Percentiles rank a stretch among this genome's conserved stretches.
These are phyloP conservation scores for Sarcophaga subvicina DNA, from an alignment of 2,888 invertebrate species.

Conservation along the genomic window DNA sequence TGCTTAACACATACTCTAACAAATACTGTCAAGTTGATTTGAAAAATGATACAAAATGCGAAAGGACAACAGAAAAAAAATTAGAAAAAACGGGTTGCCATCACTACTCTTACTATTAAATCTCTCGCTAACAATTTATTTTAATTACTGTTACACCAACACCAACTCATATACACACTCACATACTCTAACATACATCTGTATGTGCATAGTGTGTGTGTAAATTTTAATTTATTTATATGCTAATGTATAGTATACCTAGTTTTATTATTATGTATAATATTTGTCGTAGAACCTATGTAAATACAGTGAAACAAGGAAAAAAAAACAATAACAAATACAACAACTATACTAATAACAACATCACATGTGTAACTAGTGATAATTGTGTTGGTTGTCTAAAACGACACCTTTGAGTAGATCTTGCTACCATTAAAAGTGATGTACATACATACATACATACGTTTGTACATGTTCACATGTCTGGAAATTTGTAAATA, in stretches of 20 bases:
- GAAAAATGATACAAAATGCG: constrained; percentile 63
- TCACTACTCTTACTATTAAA: background rate
- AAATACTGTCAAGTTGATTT: constrained; percentile 62
- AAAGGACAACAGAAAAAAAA: constrained; percentile 61
- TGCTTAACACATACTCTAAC: background rate
- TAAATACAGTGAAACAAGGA: background rate
- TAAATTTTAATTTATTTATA: background rate
- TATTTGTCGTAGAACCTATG: too few relatives aligned
- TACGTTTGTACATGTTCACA: background rate
- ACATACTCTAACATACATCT: background rate
- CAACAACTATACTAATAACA: constrained; percentile 6
- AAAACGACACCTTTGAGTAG: constrained; percentile 43
- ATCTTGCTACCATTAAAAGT: constrained; percentile 6
- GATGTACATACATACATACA: too few relatives aligned
- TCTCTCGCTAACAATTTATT: too few relatives aligned
- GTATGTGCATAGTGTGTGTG: background rate
- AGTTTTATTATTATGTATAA: background rate
- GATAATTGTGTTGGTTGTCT: constrained; percentile 55
- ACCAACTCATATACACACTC: too few relatives aligned
- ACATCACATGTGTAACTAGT: constrained; percentile 59
- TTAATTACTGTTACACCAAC: too few relatives aligned
- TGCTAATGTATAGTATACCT: background rate
- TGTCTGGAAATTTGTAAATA: background rate
- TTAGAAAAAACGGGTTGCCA: constrained; percentile 1
- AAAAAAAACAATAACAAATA: constrained; percentile 18